phyloP scores from a whole-genome alignment of 2,113 vertebrate genomes.

The Pomatorhinus ruficollis region DNA sequence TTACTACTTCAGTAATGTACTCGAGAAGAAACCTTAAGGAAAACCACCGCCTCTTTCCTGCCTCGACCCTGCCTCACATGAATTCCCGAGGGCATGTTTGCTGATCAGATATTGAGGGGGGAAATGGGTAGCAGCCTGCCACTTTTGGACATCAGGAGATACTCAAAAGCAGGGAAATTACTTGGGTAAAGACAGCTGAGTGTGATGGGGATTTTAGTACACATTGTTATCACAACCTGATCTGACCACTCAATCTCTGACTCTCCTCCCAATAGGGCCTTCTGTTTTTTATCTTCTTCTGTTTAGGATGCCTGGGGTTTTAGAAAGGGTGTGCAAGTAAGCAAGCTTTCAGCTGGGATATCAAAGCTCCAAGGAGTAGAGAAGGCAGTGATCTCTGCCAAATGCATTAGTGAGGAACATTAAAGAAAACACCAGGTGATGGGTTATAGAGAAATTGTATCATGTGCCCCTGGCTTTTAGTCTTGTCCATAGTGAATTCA shows the following conservation, averaged over 20 bases:
- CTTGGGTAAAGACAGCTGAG: background rate
- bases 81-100: background rate
- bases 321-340: background rate
- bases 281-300: background rate
- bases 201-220: background rate
- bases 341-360: background rate
- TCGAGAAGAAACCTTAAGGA: background rate
- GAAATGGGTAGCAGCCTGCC: background rate
- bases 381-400: background rate
- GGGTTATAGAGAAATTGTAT: background rate
- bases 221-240: background rate
- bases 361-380: background rate
- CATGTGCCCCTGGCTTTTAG: background rate
- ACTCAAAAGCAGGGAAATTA: background rate
- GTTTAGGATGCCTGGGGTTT: background rate
- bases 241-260: background rate
- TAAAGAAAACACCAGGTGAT: background rate
- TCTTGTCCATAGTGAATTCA: background rate
- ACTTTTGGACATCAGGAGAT: background rate
- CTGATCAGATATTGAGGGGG: background rate
- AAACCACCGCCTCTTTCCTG: background rate
- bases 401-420: background rate
- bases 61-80: accelerated
- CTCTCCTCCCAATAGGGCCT: background rate
- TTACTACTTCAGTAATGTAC: background rate